Percentiles rank a stretch among this genome's conserved stretches.
These are phyloP conservation scores for Endomychus coccineus DNA, from an alignment of 2,888 invertebrate genomes.

Conservation along the genomic window DNA sequence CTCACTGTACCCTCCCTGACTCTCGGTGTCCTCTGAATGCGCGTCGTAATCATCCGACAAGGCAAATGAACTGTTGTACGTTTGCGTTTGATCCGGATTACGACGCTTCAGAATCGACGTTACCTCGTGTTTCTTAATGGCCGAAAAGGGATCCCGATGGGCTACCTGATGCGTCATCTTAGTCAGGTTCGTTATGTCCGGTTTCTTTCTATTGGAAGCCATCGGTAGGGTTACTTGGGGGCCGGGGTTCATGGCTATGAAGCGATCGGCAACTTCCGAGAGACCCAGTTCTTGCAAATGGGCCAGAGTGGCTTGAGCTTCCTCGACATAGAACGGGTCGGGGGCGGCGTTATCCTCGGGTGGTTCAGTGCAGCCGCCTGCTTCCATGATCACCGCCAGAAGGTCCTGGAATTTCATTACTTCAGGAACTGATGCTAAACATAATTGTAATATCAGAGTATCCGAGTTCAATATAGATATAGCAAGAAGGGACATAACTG, in stretches of 20 bases:
- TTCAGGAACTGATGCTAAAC: too few relatives aligned
- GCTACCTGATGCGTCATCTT: constrained; percentile 7
- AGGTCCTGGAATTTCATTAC: too few relatives aligned
- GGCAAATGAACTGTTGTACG: constrained; percentile 43
- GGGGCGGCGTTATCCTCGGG: constrained; percentile 58
- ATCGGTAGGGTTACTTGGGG: constrained; percentile 48
- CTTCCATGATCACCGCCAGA: constrained; percentile 65
- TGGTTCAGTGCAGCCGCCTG: constrained; percentile 67
- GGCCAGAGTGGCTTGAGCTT: constrained; percentile 78
- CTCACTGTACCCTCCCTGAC: constrained; percentile 58
- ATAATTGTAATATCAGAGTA: too few relatives aligned
- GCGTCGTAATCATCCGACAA: constrained; percentile 46
- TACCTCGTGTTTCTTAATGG: constrained; percentile 44
- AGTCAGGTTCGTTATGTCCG: constrained; percentile 7
- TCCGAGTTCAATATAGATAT: too few relatives aligned
- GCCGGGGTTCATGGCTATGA: constrained; percentile 60
- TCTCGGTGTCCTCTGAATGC: constrained; percentile 62
- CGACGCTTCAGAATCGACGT: constrained; percentile 55
- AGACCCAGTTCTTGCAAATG: constrained; percentile 70
- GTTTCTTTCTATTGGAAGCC: constrained; percentile 22
- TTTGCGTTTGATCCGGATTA: constrained; percentile 46
- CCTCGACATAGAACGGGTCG: constrained; percentile 81
- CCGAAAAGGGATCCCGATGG: constrained; percentile 24
- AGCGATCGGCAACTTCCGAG: constrained; percentile 60
- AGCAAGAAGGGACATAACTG: too few relatives aligned